A percentile compares a stretch with the other conserved stretches of the same genome.
phyloP scores from a whole-genome alignment of 1,140 invertebrate genomes.

The Brachionus rotundiformis region DNA sequence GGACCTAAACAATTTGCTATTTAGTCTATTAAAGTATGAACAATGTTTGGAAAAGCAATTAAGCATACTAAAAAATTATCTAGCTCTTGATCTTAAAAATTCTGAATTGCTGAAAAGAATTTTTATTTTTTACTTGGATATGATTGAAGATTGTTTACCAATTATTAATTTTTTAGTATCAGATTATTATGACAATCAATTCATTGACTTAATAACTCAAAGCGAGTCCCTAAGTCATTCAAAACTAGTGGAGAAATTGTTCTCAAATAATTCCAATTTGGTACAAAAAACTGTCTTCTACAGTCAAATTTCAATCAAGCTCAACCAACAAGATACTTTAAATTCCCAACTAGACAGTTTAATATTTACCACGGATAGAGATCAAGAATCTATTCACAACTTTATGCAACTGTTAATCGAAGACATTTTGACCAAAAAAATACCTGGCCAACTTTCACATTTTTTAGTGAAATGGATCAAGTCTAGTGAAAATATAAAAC shows the following conservation, averaged over 20 bases:
- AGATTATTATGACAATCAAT: not conserved
- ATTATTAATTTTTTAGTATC: slow-evolving; percentile 1
- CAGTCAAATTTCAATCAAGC: not conserved
- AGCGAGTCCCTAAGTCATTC: not conserved
- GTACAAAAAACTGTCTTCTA: not conserved
- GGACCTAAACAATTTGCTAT: not conserved
- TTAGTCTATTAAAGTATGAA: not conserved
- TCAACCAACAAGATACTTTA: not conserved
- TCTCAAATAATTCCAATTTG: not conserved
- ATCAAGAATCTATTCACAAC: not conserved
- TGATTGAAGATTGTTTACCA: not conserved
- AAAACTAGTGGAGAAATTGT: not conserved
- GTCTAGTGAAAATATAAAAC: not conserved
- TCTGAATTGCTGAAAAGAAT: not conserved
- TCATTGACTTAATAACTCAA: not conserved
- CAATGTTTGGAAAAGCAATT: not conserved
- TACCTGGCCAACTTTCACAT: not conserved
- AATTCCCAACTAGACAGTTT: not conserved
- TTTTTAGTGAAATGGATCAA: not conserved
- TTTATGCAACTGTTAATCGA: not conserved
- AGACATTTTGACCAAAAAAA: not conserved
- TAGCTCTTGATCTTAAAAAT: not conserved
- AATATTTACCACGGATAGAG: not conserved
- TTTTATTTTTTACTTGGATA: not conserved
- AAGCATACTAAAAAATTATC: not conserved